Evolutionary conservation across 2,888 invertebrate genomes (phyloP), one percentile per base, ranked within the genome.

Genomic region (Parnassius apollo): DNA sequence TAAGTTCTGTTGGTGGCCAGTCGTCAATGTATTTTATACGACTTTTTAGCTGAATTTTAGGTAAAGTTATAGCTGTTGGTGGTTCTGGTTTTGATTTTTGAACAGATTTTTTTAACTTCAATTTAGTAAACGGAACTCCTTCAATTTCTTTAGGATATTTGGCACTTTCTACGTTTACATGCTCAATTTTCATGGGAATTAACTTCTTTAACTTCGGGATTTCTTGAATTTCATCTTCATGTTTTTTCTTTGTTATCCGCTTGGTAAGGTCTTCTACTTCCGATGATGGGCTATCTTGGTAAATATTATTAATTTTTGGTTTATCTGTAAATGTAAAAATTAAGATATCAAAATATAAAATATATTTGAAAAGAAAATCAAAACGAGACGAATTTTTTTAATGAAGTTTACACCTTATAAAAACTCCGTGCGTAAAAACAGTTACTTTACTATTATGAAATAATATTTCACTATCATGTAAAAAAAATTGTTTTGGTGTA

Each of bases 41-140:
- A 78, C 96, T 96, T 75, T 95, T 95, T 0, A 96, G 83, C 75
- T 94, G 92, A 59, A 95, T 90, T 80, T 94, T 95, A 0, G 95
- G 95, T 61, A 96, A 82, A 60, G 82, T 78, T 12, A 62, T 58
- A 2, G 84, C 74, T 9, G 81, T 68, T 46, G 82, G 72, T 9
- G 78, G 65, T 67, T 90, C 91, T 71, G 86, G 85, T 70, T 93
- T 93, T 10, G 93, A 90, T 67, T 92, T 85, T 10, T 84, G 80
- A 22, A 85, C 72, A 2, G 93, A 86, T 75, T 95, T 95, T 74
- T 93, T 95, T 4, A 96, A 83, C 84, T 96, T 95, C 2, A 96
- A 85, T 81, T 94, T 93, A 62, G 94, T 93, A 70, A 95, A 93
- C 63, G 93, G 93, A 1, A 95, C 93, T 11, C 92, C 86, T 69